Conservation (phyloP, 2,113 vertebrate species). For the Entosphenus tridentatus region DNA sequence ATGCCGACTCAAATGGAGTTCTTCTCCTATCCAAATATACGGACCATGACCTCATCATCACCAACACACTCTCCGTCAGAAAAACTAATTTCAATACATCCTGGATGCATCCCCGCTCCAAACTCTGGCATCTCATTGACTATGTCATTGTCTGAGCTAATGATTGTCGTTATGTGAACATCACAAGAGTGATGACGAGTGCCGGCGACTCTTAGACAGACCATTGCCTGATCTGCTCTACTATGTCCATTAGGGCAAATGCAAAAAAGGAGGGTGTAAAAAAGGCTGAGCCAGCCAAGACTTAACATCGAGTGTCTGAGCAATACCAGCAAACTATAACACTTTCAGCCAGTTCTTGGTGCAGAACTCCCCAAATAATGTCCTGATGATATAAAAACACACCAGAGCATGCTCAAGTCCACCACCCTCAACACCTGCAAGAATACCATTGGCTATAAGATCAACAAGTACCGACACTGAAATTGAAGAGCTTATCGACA, state of each 20-base stretch:
- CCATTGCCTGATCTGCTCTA: neutral
- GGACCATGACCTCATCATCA: neutral
- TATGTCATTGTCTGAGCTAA: neutral
- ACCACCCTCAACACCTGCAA: neutral
- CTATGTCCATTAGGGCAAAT: neutral
- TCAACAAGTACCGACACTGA: neutral
- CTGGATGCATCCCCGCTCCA: neutral
- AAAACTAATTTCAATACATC: conserved; percentile 1
- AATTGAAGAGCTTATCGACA: neutral
- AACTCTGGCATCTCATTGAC: neutral
- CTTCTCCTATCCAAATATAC: neutral
- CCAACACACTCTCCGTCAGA: neutral
- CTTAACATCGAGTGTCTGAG: neutral
- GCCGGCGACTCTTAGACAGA: neutral
- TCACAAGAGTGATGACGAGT: neutral
- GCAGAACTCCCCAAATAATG: neutral
- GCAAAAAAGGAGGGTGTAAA: neutral
- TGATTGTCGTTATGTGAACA: neutral
- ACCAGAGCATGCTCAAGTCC: neutral
- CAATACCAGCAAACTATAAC: neutral
- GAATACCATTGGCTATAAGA: neutral
- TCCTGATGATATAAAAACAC: neutral
- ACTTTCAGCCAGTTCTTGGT: neutral
- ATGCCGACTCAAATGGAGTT: neutral
- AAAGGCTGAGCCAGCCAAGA: neutral